Evolutionary conservation across 2,797 vertebrate species (phyloP), one percentile per base, ranked within the genome.

Genomic region (Peromyscus aztecus): DNA sequence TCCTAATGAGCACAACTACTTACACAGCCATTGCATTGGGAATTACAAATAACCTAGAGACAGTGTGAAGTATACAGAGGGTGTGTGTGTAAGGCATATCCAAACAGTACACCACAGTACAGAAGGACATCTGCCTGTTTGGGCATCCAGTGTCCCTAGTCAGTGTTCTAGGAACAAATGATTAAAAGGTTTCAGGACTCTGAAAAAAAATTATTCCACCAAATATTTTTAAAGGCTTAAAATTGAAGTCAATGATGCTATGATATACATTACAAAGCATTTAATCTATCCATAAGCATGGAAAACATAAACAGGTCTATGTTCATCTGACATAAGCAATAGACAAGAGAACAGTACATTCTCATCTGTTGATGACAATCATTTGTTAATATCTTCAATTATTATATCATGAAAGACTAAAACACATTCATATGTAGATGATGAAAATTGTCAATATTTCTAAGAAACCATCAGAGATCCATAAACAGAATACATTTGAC

Each of bases 261-360:
- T 24, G 43, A 86, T n/a, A 34, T 34, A 6, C 14, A 2, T 52
- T 65, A 52, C 1, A 84, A 61, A 91, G 14, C 34, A 88, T 14
- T 88, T 80, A 46, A 52, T 6, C 6, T 59, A 34, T 10, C 57
- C 4, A 75, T 4, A 46, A 8, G 23, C 4, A 57, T 69, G 16
- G 9, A 46, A 69, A 46, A 78, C 13, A 23, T 0, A 40, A 57
- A 31, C 31, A 57, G 9, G n/a, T 31, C 63, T 80, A 85, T 57
- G 82, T 96, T 97, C 63, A 91, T 55, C 82, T 91, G 37, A 89
- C 46, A 82, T 85, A 93, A n/a, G 75, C 2, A 75, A 80, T 0
- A 61, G 43, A 71, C 91, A 55, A 31, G 34, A 81, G 17, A 4
- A 40, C 9, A 49, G n/a, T 6, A 40, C 14, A 34, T 11, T 59